phyloP scores from a whole-genome alignment of 2,113 vertebrate genomes.

The Mobula birostris region DNA sequence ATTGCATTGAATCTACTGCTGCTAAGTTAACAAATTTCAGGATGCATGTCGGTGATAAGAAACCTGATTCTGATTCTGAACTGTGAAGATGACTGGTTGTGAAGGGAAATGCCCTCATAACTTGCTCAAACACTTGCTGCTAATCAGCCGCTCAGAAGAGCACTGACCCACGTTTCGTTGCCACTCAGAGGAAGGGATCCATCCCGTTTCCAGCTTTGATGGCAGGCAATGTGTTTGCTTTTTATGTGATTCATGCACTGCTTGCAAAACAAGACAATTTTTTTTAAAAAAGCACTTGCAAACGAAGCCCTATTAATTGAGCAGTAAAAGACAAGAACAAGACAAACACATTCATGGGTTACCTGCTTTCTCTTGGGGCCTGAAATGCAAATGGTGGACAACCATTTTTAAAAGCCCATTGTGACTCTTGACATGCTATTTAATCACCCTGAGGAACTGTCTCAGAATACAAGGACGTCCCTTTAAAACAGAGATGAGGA shows the following conservation, averaged over 20 bases:
- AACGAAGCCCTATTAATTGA: background rate
- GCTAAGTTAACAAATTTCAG: too few species aligned
- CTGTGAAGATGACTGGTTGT: background rate
- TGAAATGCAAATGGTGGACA: background rate
- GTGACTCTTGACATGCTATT: background rate
- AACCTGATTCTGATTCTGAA: too few species aligned
- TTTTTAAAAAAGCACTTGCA: background rate
- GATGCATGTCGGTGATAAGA: too few species aligned
- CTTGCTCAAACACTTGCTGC: background rate
- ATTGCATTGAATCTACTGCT: too few species aligned
- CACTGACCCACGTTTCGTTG: background rate
- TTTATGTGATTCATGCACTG: background rate
- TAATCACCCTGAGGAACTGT: background rate
- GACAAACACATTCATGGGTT: background rate
- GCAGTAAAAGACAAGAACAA: background rate
- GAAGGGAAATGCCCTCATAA: background rate
- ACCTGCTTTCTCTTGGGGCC: background rate
- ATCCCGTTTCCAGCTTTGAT: background rate
- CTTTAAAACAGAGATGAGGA: too few species aligned
- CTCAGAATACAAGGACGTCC: too few species aligned
- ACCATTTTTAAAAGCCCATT: background rate
- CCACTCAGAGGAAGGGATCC: background rate
- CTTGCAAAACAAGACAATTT: conserved; percentile 12
- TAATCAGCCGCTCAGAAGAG: background rate
- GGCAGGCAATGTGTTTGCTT: background rate